These are phyloP conservation scores for Gadopsis marmoratus DNA, from an alignment of 2,797 vertebrate genomes.

Conservation along the genomic window DNA sequence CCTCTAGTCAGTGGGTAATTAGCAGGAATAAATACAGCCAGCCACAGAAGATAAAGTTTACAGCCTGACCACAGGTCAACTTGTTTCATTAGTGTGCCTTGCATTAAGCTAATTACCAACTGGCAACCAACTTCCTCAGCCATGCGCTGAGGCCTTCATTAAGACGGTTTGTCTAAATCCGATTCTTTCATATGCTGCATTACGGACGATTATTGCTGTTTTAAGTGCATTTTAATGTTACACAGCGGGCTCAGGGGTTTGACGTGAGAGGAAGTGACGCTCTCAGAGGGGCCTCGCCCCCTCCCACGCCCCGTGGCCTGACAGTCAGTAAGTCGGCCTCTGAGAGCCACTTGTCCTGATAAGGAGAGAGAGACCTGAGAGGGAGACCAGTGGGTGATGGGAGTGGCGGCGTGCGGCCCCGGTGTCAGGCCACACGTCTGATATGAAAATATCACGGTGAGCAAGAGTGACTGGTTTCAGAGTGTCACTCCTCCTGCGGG, in stretches of 20 bases:
- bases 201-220: conserved; percentile 35
- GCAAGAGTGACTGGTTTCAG: conserved; percentile 55
- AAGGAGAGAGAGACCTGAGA: conserved; percentile 58
- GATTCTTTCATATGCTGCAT: conserved; percentile 36
- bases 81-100: conserved; percentile 68
- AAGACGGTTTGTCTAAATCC: conserved; percentile 22
- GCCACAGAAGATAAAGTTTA: conserved; percentile 80
- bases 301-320: conserved; percentile 5
- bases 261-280: conserved; percentile 48
- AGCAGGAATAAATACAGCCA: conserved; percentile 65
- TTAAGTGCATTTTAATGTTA: conserved; percentile 55
- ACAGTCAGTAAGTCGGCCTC: conserved; percentile 33
- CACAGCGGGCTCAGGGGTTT: neutral
- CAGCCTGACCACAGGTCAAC: conserved; percentile 68
- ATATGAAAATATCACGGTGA: conserved; percentile 66
- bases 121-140: conserved; percentile 62
- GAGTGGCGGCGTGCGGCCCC: conserved; percentile 6
- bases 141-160: conserved; percentile 39
- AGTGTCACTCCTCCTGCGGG: conserved; percentile 51
- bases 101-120: conserved; percentile 79
- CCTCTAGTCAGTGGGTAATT: conserved; percentile 55
- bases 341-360: conserved; percentile 63
- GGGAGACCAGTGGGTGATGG: conserved; percentile 39
- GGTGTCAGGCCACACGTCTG: conserved; percentile 44
- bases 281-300: conserved; percentile 38